These are phyloP conservation scores for Zapornia atra DNA, from an alignment of 2,113 vertebrate genomes.

Conservation along the genomic window DNA sequence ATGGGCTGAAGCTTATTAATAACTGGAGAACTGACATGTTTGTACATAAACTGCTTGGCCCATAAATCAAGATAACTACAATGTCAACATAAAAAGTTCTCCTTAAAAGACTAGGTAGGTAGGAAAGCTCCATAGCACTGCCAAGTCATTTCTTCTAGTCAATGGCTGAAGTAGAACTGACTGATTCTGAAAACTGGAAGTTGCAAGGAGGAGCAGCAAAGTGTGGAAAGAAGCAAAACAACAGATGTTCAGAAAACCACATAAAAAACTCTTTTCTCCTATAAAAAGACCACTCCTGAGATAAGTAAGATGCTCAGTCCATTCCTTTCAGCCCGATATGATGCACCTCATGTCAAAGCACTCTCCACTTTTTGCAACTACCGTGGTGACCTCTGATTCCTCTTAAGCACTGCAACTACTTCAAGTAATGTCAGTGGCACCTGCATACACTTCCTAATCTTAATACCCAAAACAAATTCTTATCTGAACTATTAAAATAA, in stretches of 20 bases:
- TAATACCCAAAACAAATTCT: background rate
- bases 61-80: background rate
- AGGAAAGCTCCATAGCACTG: background rate
- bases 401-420: conserved; percentile 5
- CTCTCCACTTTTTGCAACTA: background rate
- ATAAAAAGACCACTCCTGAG: background rate
- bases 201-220: background rate
- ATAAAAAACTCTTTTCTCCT: background rate
- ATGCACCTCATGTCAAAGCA: background rate
- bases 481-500: background rate
- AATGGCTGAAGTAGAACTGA: rapidly evolving
- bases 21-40: background rate
- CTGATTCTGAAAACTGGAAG: background rate
- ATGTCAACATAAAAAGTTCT: background rate
- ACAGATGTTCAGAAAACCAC: background rate
- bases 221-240: background rate
- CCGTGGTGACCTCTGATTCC: conserved; percentile 51
- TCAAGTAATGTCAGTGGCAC: conserved; percentile 16
- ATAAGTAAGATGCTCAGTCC: background rate
- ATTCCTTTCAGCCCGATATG: background rate
- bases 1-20: background rate
- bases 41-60: background rate
- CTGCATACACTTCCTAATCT: background rate
- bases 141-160: background rate
- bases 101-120: background rate